Percentiles rank a stretch among this genome's conserved stretches.
Evolutionary conservation across 2,888 invertebrate genomes (phyloP).

Genomic region (Caenorhabditis sinica): DNA sequence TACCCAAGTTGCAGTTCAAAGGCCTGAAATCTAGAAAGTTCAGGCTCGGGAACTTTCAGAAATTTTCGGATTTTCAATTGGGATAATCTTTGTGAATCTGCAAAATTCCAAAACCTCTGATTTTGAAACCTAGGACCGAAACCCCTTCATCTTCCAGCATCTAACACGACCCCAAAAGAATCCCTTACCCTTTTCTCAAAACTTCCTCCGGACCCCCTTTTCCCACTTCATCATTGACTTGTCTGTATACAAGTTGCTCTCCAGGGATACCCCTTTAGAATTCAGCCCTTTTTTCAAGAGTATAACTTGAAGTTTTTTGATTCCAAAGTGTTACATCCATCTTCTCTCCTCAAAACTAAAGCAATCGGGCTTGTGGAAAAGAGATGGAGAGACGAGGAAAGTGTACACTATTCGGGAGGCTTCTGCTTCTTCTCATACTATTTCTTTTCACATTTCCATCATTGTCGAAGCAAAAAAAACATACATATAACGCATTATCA

Average conservation of each 20-base stretch:
- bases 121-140: no score
- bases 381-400: slow-evolving; percentile 1
- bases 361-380: slow-evolving; percentile 30
- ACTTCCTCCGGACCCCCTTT: not conserved
- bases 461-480: slow-evolving; percentile 8
- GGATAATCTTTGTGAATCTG: no score
- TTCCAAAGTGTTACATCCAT: slow-evolving; percentile 57
- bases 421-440: not conserved
- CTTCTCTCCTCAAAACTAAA: slow-evolving; percentile 42
- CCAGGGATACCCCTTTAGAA: not conserved
- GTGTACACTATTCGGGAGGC: slow-evolving; percentile 38
- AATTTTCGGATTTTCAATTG: no score
- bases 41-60: no score
- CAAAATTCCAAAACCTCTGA: no score
- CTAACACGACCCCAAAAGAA: no score
- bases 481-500: slow-evolving; percentile 12
- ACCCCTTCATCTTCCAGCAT: no score
- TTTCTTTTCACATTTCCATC: not conserved
- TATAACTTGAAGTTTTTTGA: slow-evolving; percentile 44
- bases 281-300: slow-evolving; percentile 11
- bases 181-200: not conserved
- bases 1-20: no score
- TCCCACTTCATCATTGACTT: slow-evolving; percentile 26
- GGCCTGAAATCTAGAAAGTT: no score
- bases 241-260: not conserved